These are phyloP conservation scores for Hypanus sabinus DNA, from an alignment of 2,113 vertebrate genomes.

Conservation along the genomic window DNA sequence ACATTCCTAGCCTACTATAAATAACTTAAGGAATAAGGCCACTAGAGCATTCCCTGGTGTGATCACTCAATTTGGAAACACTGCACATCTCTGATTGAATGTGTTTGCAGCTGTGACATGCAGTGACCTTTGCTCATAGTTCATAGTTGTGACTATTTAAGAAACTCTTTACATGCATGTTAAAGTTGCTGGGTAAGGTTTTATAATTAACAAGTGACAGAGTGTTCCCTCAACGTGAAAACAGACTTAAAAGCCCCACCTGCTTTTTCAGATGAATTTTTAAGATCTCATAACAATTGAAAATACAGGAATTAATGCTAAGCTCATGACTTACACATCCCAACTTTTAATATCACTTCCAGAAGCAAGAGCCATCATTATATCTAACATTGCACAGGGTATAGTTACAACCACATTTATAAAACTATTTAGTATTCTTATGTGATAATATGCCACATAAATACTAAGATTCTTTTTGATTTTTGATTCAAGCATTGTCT, in stretches of 20 bases:
- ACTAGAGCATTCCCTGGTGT: not conserved
- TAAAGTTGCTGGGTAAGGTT: not conserved
- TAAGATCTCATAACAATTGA: not conserved
- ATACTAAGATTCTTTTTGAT: no score
- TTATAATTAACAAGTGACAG: not conserved
- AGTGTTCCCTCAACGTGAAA: not conserved
- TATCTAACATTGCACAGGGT: not conserved
- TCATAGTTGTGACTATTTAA: not conserved
- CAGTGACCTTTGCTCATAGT: not conserved
- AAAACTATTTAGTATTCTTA: not conserved
- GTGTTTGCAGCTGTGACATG: not conserved
- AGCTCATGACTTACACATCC: not conserved
- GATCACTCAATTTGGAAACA: not conserved
- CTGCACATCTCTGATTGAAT: not conserved
- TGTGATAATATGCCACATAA: not conserved
- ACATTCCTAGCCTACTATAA: not conserved
- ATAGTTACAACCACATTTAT: not conserved
- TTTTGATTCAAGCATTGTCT: no score
- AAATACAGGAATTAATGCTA: not conserved
- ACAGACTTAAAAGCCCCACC: not conserved
- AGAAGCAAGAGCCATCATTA: not conserved
- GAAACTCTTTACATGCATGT: not conserved
- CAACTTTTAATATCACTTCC: no score
- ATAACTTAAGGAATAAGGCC: conserved; percentile 24
- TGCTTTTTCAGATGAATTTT: not conserved